These are phyloP conservation scores for Hyposoter didymator DNA, from an alignment of 2,888 invertebrate genomes.

Conservation along the genomic window DNA sequence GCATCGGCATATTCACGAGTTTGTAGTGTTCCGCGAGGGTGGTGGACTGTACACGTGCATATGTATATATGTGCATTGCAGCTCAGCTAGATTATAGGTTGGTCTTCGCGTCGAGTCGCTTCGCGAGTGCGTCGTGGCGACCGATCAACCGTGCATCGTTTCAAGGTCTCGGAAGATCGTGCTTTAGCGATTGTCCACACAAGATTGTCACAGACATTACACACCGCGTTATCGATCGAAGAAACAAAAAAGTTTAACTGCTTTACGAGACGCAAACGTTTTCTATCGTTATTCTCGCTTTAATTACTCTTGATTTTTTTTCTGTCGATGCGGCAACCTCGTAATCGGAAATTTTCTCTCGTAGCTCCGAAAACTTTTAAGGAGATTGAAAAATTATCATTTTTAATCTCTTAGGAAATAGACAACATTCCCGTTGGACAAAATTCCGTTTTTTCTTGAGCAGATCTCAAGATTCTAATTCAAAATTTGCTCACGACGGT, in stretches of 20 bases:
- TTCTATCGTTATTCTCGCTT: background rate
- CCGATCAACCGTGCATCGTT: constrained; percentile 67
- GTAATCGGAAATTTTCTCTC: too few species aligned
- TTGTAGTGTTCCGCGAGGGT: background rate
- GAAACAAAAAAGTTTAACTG: background rate
- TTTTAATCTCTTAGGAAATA: too few species aligned
- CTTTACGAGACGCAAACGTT: background rate
- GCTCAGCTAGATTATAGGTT: constrained; percentile 59
- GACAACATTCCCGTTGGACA: too few species aligned
- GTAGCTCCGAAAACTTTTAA: too few species aligned
- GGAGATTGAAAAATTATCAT: background rate
- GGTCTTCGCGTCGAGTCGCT: constrained; percentile 48
- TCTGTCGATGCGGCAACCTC: too few species aligned
- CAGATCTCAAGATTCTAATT: too few species aligned
- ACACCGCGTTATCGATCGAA: background rate
- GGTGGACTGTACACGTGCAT: background rate
- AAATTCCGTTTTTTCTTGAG: too few species aligned
- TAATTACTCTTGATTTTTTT: background rate
- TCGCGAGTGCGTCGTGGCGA: constrained; percentile 66
- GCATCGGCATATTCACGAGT: background rate
- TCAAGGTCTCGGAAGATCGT: constrained; percentile 68
- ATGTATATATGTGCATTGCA: background rate
- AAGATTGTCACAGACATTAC: constrained; percentile 41
- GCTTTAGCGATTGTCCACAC: constrained; percentile 53
- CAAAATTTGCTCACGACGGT: too few species aligned